phyloP scores from a whole-genome alignment of 2,113 vertebrate species.

The Psilopsiagon aymara region DNA sequence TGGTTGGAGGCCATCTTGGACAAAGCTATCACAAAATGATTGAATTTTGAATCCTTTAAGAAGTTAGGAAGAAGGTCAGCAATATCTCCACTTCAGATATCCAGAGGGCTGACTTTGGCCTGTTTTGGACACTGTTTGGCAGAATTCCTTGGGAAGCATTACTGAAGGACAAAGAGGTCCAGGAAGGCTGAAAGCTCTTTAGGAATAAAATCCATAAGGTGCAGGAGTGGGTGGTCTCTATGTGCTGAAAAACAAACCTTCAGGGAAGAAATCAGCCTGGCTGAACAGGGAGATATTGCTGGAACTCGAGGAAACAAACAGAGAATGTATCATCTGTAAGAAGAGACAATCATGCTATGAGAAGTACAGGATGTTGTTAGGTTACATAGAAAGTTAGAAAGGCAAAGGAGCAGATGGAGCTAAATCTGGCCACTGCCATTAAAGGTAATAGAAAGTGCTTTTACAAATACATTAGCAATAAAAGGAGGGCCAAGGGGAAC shows the following conservation, averaged over 20 bases:
- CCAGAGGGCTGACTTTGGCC: not conserved
- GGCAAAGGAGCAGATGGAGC: not conserved
- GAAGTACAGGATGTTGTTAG: not conserved
- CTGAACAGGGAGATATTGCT: not conserved
- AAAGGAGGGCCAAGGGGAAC: not conserved
- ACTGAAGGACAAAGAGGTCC: not conserved
- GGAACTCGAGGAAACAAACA: not conserved
- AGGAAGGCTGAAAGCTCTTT: not conserved
- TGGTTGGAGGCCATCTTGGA: not conserved
- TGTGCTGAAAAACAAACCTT: not conserved
- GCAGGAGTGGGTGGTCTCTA: not conserved
- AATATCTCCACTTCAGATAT: not conserved
- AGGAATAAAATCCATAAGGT: not conserved
- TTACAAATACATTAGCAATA: not conserved
- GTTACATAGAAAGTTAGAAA: not conserved
- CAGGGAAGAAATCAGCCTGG: not conserved
- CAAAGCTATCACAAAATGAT: not conserved
- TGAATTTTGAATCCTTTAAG: not conserved
- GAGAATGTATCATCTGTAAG: not conserved
- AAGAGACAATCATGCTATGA: not conserved
- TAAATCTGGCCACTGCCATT: not conserved
- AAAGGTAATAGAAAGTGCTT: not conserved
- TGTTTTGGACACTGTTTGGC: not conserved
- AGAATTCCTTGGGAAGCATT: not conserved
- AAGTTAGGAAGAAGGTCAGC: not conserved